A percentile compares a stretch with the other conserved stretches of the same genome.
phyloP scores from a whole-genome alignment of 1,140 invertebrate species.

The Pemphigus obesinymphae region DNA sequence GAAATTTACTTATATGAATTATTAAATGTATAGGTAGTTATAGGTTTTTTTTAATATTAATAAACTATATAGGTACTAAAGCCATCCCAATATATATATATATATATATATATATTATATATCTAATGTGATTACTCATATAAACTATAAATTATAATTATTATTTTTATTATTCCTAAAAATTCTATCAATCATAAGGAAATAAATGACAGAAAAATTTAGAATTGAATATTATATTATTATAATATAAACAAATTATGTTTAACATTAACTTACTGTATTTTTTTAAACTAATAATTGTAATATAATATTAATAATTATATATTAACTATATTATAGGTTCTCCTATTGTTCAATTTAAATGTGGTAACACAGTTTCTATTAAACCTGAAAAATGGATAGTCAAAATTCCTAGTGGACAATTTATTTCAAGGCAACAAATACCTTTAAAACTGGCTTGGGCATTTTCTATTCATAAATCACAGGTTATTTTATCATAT shows the following conservation, averaged over 20 bases:
- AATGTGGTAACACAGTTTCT: constrained; percentile 66
- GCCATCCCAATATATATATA: no score
- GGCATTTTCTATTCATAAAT: constrained; percentile 97
- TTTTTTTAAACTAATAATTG: no score
- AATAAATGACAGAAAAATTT: no score
- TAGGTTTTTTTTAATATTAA: no score
- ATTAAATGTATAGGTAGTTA: no score
- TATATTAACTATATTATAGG: constrained; percentile 50
- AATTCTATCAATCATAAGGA: no score
- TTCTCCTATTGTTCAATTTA: constrained; percentile 82
- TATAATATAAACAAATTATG: neutral
- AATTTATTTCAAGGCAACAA: constrained; percentile 64
- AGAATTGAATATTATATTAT: neutral
- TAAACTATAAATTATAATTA: no score
- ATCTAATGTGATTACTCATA: no score
- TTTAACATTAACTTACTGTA: neutral
- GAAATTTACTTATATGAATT: no score
- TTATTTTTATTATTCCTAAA: no score
- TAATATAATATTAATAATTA: neutral
- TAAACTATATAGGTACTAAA: no score
- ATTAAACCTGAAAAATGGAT: constrained; percentile 77
- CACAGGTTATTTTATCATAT: constrained; percentile 54
- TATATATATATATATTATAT: no score
- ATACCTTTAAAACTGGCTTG: constrained; percentile 88
- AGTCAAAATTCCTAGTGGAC: constrained; percentile 66